phyloP scores from a whole-genome alignment of 1,140 invertebrate species.

The Glossosoma conforme region DNA sequence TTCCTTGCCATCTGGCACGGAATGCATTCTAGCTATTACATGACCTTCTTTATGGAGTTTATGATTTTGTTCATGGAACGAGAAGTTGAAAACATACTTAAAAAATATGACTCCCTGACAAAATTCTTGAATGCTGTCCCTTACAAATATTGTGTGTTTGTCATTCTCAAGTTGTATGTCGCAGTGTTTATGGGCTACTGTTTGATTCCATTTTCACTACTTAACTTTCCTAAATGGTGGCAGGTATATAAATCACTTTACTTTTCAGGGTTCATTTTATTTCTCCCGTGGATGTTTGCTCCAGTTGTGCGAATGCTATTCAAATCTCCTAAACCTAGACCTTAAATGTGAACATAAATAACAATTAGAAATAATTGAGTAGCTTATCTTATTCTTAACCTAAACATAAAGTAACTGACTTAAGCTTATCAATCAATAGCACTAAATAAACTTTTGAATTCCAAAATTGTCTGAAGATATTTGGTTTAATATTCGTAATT shows the following conservation, averaged over 20 bases:
- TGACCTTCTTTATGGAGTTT: constrained; percentile 90
- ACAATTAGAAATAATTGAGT: too few relatives aligned
- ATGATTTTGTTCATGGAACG: constrained; percentile 81
- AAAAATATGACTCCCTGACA: constrained; percentile 47
- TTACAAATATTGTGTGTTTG: constrained; percentile 42
- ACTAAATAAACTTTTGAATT: too few relatives aligned
- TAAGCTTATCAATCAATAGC: too few relatives aligned
- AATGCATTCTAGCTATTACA: constrained; percentile 84
- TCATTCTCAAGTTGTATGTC: constrained; percentile 70
- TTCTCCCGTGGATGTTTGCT: constrained; percentile 56
- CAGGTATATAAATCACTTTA: constrained; percentile 56
- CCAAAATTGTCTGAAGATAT: too few relatives aligned
- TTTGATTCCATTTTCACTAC: constrained; percentile 71
- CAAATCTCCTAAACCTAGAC: constrained; percentile 16
- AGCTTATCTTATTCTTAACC: too few relatives aligned
- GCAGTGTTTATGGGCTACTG: constrained; percentile 83
- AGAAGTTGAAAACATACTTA: constrained; percentile 56
- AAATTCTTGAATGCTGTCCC: constrained; percentile 40
- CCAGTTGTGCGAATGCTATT: constrained; percentile 34
- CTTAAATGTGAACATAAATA: too few relatives aligned
- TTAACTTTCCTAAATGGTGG: constrained; percentile 63
- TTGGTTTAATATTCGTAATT: too few relatives aligned
- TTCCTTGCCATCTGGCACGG: constrained; percentile 95
- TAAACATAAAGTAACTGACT: too few relatives aligned
- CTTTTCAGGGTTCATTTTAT: constrained; percentile 61